A percentile compares a stretch with the other conserved stretches of the same genome.
Conservation (phyloP, 2,797 vertebrate genomes). For the Tolypeutes matacus region DNA sequence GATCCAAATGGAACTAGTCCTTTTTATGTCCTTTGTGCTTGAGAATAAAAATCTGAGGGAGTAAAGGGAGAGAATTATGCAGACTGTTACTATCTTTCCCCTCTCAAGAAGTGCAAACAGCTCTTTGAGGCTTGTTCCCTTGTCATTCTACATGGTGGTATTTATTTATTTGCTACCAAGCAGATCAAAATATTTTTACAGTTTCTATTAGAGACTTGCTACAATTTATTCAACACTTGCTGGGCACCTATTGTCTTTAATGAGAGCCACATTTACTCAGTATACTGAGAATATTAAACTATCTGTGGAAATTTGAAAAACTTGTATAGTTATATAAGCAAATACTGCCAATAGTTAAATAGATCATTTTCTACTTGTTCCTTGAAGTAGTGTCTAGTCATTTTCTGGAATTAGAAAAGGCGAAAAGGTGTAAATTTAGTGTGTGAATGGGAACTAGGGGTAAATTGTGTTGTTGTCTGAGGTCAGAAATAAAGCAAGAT, state of each 20-base stretch:
- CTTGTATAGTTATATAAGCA: not conserved
- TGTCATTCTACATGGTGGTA: not conserved
- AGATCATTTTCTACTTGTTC: not conserved
- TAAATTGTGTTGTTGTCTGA: not conserved
- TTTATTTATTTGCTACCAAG: not conserved
- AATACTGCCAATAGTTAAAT: not conserved
- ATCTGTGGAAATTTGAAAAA: not conserved
- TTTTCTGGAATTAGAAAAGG: constrained; percentile 40
- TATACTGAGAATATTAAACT: constrained; percentile 1
- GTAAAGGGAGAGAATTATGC: not conserved
- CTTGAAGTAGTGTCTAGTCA: not conserved
- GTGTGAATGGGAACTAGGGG: not conserved
- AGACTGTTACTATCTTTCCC: not conserved
- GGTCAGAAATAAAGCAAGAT: not conserved
- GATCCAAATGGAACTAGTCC: not conserved
- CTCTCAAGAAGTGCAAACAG: not conserved
- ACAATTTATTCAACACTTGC: not conserved
- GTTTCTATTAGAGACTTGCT: constrained; percentile 14
- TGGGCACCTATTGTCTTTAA: not conserved
- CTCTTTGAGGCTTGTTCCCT: not conserved
- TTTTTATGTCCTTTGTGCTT: not conserved
- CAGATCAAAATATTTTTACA: not conserved
- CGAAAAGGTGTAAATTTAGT: constrained; percentile 4
- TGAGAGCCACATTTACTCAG: not conserved
- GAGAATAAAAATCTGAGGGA: not conserved